These are phyloP conservation scores for Sycophaga agraensis DNA, from an alignment of 1,140 invertebrate genomes.

Conservation along the genomic window DNA sequence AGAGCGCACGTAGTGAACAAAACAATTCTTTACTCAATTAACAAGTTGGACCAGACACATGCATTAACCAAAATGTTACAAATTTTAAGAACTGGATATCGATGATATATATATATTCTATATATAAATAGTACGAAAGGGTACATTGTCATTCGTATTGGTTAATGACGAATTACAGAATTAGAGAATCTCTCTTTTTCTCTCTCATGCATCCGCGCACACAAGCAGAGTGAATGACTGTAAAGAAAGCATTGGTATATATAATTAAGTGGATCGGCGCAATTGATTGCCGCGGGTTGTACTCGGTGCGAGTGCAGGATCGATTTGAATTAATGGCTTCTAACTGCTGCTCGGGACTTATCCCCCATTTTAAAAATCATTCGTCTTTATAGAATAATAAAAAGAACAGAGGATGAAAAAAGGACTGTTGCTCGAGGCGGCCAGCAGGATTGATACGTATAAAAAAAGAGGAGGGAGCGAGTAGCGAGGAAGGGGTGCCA, in stretches of 20 bases:
- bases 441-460: too few relatives aligned
- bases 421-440: neutral
- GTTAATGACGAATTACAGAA: constrained; percentile 23
- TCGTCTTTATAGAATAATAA: neutral
- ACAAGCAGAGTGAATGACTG: too few relatives aligned
- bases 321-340: constrained; percentile 10
- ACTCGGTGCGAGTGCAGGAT: neutral
- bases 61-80: too few relatives aligned
- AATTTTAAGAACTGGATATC: too few relatives aligned
- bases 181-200: constrained; percentile 16
- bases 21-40: too few relatives aligned
- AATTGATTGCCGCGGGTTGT: constrained; percentile 13
- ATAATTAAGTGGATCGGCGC: constrained; percentile 11
- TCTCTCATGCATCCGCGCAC: neutral
- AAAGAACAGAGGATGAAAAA: neutral
- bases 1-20: too few relatives aligned
- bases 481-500: neutral
- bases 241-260: too few relatives aligned
- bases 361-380: constrained; percentile 13
- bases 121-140: too few relatives aligned
- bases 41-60: too few relatives aligned
- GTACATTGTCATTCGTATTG: constrained; percentile 29
- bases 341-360: neutral
- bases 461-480: neutral
- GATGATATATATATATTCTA: too few relatives aligned